phyloP scores from a whole-genome alignment of 2,797 vertebrate genomes.

The Sebastes matsubarae region DNA sequence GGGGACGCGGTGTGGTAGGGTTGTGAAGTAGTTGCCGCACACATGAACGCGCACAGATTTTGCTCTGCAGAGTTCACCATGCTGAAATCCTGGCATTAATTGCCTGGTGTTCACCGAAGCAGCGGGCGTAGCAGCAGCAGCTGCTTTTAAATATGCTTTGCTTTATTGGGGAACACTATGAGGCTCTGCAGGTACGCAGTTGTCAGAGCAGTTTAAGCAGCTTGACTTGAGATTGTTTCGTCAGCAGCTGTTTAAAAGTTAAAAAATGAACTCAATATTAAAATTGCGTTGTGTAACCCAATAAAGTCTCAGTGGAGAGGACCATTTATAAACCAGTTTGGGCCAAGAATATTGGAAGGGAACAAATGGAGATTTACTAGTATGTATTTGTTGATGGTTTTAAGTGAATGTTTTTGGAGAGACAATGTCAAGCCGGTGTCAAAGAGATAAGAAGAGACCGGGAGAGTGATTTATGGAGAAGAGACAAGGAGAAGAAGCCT shows the following conservation, averaged over 20 bases:
- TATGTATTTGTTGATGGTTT: neutral
- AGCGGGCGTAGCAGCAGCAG: too few species aligned
- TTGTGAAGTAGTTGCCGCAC: too few species aligned
- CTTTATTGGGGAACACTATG: too few species aligned
- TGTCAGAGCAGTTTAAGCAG: too few species aligned
- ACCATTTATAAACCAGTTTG: neutral
- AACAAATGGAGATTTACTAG: neutral
- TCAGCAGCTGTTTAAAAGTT: neutral
- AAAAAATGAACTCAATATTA: neutral
- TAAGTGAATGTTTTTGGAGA: neutral
- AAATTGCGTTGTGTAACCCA: neutral
- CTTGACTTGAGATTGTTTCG: neutral
- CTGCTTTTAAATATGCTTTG: too few species aligned
- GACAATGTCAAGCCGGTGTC: neutral
- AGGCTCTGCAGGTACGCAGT: too few species aligned
- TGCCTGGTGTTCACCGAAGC: too few species aligned
- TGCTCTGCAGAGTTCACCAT: too few species aligned
- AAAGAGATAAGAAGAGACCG: neutral
- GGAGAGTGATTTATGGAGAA: neutral
- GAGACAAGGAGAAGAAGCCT: neutral
- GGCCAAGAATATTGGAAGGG: neutral
- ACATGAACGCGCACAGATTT: too few species aligned
- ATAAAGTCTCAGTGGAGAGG: neutral
- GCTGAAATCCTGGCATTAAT: too few species aligned
- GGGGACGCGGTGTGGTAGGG: too few species aligned